Conservation (phyloP, 1,140 invertebrate species). For the Eubasilissa regina region DNA sequence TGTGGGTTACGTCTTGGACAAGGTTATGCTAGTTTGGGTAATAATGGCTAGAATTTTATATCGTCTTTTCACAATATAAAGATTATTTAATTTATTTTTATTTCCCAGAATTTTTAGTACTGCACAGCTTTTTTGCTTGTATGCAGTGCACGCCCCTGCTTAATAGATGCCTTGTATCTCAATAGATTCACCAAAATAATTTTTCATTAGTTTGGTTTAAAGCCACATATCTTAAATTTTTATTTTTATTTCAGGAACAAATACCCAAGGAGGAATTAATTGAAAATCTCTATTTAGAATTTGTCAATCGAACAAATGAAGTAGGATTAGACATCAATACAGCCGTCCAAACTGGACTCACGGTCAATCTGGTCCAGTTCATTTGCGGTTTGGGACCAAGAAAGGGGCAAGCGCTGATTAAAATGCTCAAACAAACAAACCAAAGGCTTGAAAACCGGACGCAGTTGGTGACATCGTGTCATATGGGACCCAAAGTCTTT, state of each 20-base stretch:
- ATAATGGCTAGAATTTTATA: no score
- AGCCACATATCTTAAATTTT: background rate
- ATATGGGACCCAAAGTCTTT: constrained; percentile 98
- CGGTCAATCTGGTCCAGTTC: constrained; percentile 95
- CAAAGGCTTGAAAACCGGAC: constrained; percentile 95
- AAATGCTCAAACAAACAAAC: constrained; percentile 94
- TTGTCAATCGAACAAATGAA: constrained; percentile 95
- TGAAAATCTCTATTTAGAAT: constrained; percentile 90
- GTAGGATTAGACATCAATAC: constrained; percentile 99
- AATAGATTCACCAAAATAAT: background rate
- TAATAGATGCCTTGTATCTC: no score
- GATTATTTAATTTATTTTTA: no score
- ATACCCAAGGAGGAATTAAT: constrained; percentile 89
- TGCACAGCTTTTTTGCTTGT: no score
- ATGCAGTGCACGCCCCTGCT: no score
- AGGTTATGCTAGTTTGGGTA: no score
- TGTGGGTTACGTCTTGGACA: no score
- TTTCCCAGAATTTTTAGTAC: no score
- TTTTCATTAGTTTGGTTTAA: background rate
- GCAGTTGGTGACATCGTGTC: constrained; percentile 94
- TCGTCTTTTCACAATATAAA: no score
- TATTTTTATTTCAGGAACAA: constrained; percentile 78
- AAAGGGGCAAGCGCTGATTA: constrained; percentile 92
- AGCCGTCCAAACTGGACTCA: constrained; percentile 90
- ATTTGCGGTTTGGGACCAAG: constrained; percentile 97